phyloP scores from a whole-genome alignment of 1,140 invertebrate genomes.

The Drosophila littoralis region DNA sequence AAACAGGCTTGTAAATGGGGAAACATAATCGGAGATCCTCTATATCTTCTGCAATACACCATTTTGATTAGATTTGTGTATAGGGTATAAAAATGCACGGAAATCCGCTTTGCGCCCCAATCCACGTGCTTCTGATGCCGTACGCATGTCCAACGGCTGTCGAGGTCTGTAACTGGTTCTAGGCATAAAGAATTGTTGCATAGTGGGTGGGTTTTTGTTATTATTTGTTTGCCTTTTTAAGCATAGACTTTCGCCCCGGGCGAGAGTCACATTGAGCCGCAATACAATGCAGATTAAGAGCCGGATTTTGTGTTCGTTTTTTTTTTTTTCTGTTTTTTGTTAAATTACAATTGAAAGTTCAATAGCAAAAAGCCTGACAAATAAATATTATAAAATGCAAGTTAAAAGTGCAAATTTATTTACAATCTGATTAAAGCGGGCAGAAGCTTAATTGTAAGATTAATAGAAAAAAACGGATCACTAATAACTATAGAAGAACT shows the following conservation, averaged over 20 bases:
- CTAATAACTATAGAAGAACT: too few relatives aligned
- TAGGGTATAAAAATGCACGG: conserved; percentile 40
- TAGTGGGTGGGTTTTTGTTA: conserved; percentile 45
- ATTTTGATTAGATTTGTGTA: background rate
- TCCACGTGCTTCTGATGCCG: conserved; percentile 63
- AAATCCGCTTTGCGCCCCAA: conserved; percentile 65
- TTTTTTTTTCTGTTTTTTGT: conserved; percentile 28
- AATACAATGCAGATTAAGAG: conserved; percentile 66
- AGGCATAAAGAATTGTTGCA: conserved; percentile 11
- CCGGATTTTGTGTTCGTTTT: conserved; percentile 29
- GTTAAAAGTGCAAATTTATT: conserved; percentile 39
- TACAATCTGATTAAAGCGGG: conserved; percentile 1
- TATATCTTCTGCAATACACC: background rate
- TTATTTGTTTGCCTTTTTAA: conserved; percentile 63
- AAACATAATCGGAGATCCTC: too few relatives aligned
- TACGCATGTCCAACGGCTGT: conserved; percentile 37
- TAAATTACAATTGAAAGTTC: conserved; percentile 48
- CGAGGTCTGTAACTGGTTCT: conserved; percentile 20
- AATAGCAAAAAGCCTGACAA: conserved; percentile 38
- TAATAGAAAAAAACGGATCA: too few relatives aligned
- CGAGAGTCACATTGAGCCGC: conserved; percentile 51
- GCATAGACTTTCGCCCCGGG: conserved; percentile 43
- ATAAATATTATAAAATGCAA: conserved; percentile 46
- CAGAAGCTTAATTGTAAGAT: background rate
- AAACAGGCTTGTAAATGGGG: too few relatives aligned